Evolutionary conservation across 2,113 vertebrate genomes (phyloP).

Genomic region (Gymnobelideus leadbeateri): DNA sequence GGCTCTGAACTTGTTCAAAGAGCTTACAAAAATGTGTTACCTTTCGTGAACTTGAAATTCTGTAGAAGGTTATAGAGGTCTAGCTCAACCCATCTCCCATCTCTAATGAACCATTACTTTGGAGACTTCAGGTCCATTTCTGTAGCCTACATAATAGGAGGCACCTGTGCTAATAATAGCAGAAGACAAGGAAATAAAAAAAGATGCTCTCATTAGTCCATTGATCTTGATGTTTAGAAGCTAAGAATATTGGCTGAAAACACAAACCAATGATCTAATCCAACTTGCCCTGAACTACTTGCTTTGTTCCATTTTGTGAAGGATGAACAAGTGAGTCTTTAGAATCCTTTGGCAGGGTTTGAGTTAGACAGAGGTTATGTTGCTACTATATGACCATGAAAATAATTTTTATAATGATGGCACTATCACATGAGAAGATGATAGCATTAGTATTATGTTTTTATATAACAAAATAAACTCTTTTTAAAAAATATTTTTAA

Average conservation of each 20-base stretch:
- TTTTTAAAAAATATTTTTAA: background rate
- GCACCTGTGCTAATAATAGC: background rate
- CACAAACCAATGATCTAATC: background rate
- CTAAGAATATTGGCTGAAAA: background rate
- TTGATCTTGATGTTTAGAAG: background rate
- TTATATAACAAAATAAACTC: background rate
- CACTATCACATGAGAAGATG: background rate
- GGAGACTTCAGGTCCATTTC: background rate
- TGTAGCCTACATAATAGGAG: background rate
- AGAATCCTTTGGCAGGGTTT: background rate
- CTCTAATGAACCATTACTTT: background rate
- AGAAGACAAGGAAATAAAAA: background rate
- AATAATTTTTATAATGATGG: background rate
- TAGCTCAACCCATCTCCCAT: background rate
- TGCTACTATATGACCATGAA: background rate
- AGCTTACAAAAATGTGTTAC: background rate
- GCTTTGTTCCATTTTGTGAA: background rate
- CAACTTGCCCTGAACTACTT: background rate
- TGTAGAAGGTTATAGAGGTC: background rate
- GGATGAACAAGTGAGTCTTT: background rate
- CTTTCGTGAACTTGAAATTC: background rate
- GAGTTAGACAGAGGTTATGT: background rate
- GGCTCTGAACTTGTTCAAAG: background rate
- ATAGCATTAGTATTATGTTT: background rate
- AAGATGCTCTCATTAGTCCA: background rate